Conservation (phyloP, 1,140 invertebrate species). For the Megalopta genalis region DNA sequence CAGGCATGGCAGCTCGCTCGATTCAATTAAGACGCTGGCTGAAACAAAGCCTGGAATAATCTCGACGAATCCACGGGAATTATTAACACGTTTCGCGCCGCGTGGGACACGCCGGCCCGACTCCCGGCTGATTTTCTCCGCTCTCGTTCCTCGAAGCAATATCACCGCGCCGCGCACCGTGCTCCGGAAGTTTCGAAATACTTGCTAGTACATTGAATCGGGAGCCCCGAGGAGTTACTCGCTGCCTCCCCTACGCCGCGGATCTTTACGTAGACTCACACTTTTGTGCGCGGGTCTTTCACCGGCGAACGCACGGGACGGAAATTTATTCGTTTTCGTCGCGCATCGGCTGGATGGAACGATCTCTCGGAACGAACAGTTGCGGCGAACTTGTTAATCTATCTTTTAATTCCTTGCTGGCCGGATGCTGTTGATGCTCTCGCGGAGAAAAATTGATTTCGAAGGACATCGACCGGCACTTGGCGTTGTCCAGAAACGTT, state of each 20-base stretch:
- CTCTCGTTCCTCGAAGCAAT: not conserved
- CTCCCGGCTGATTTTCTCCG: not conserved
- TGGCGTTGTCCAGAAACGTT: no score
- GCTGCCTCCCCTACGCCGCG: no score
- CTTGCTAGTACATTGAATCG: not conserved
- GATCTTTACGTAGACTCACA: not conserved
- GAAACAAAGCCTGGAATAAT: constrained; percentile 33
- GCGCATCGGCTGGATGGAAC: no score
- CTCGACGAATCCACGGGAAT: constrained; percentile 30
- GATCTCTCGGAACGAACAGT: no score
- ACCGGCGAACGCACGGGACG: no score
- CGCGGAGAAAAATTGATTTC: no score
- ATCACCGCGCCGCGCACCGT: not conserved
- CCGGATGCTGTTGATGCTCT: no score
- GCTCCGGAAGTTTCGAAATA: constrained; percentile 1
- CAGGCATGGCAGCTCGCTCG: not conserved
- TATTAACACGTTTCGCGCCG: constrained; percentile 27
- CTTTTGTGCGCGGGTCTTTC: no score
- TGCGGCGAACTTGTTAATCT: no score
- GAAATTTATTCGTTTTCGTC: no score
- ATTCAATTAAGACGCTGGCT: constrained; percentile 39
- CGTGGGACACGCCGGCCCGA: constrained; percentile 17
- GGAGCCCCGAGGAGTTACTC: not conserved
- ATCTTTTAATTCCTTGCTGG: no score
- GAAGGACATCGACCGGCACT: no score